phyloP scores from a whole-genome alignment of 1,140 invertebrate species.

The Cheumatopsyche charites region DNA sequence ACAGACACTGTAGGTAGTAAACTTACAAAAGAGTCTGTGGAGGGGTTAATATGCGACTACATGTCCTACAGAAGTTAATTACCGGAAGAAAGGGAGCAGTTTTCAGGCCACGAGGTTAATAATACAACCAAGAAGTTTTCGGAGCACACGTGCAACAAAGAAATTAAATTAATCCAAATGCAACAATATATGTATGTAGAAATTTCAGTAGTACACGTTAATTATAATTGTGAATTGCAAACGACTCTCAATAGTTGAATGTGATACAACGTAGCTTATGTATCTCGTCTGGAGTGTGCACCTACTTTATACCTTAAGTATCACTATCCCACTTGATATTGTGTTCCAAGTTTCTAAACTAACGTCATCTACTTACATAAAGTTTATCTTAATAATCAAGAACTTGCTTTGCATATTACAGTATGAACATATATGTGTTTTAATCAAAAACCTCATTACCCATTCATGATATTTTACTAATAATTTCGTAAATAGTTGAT shows the following conservation, averaged over 20 bases:
- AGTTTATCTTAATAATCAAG: slow-evolving; percentile 19
- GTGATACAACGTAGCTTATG: too few species aligned
- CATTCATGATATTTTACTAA: too few species aligned
- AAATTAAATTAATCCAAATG: too few species aligned
- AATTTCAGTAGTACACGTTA: too few species aligned
- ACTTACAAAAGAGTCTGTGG: slow-evolving; percentile 29
- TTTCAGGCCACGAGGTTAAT: slow-evolving; percentile 11
- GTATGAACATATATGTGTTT: not conserved
- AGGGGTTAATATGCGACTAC: slow-evolving; percentile 46
- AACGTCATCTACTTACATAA: not conserved
- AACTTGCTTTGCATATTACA: not conserved
- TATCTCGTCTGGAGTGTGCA: too few species aligned
- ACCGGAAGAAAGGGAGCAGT: slow-evolving; percentile 42
- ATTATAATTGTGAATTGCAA: too few species aligned
- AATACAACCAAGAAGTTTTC: not conserved
- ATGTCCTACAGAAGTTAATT: slow-evolving; percentile 47
- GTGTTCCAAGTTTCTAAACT: slow-evolving; percentile 7
- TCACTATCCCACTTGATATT: slow-evolving; percentile 11
- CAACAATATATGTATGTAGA: too few species aligned
- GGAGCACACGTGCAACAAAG: too few species aligned
- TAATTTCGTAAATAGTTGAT: too few species aligned
- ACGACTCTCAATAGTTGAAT: too few species aligned
- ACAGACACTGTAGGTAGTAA: slow-evolving; percentile 11
- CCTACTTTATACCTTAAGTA: not conserved
- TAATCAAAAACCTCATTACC: not conserved